Conservation (phyloP, 2,113 vertebrate species). For the Motacilla alba region DNA sequence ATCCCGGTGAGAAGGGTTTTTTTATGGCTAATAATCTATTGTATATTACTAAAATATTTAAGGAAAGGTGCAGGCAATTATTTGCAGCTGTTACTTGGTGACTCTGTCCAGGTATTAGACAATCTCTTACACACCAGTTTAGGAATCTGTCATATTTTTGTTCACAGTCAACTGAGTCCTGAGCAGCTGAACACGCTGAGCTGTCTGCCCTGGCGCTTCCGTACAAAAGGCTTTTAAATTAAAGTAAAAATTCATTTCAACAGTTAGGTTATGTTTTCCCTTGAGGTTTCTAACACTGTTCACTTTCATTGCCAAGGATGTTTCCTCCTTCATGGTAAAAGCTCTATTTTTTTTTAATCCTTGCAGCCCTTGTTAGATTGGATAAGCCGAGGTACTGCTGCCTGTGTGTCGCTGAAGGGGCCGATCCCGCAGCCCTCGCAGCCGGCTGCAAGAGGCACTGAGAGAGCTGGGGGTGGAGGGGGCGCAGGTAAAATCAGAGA, state of each 20-base stretch:
- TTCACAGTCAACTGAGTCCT: conserved; percentile 3
- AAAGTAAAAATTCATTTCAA: conserved; percentile 53
- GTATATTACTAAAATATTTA: not conserved
- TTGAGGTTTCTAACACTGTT: conserved; percentile 50
- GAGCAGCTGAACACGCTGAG: not conserved
- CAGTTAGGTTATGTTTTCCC: conserved; percentile 39
- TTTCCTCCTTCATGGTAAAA: not conserved
- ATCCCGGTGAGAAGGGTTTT: accelerated
- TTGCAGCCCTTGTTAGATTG: not conserved
- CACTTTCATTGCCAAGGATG: not conserved
- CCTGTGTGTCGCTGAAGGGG: not conserved
- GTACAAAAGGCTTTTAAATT: conserved; percentile 39
- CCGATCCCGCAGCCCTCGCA: accelerated
- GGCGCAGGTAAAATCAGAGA: not conserved
- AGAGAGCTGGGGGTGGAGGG: not conserved
- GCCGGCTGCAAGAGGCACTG: not conserved
- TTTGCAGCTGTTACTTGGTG: conserved; percentile 2
- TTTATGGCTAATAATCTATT: not conserved
- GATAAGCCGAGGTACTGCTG: not conserved
- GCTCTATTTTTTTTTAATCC: not conserved
- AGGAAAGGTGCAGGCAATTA: not conserved
- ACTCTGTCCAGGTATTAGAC: not conserved
- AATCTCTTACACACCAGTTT: not conserved
- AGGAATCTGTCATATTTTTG: conserved; percentile 14
- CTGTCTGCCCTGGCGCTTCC: not conserved